Percentiles rank a stretch among this genome's conserved stretches.
Evolutionary conservation across 1,140 invertebrate genomes (phyloP).

Genomic region (Geopemphigus sp.): DNA sequence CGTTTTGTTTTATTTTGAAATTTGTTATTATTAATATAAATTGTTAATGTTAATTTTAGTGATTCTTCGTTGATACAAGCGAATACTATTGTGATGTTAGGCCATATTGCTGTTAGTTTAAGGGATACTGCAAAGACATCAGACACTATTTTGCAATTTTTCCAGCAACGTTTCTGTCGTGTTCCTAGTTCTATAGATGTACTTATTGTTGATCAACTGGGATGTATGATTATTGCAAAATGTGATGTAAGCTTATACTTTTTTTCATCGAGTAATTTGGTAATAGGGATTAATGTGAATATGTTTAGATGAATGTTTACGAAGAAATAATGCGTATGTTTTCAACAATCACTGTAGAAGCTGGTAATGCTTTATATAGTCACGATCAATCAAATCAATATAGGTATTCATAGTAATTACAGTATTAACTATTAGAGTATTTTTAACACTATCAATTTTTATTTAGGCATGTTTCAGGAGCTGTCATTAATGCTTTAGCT

Average conservation of each 20-base stretch:
- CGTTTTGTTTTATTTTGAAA: neutral
- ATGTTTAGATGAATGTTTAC: conserved; percentile 68
- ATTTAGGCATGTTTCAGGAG: conserved; percentile 82
- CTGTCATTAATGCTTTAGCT: conserved; percentile 90
- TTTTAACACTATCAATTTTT: conserved; percentile 45
- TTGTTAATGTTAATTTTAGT: conserved; percentile 57
- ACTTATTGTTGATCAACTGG: conserved; percentile 94
- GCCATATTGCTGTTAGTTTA: conserved; percentile 91
- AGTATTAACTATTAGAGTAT: conserved; percentile 24
- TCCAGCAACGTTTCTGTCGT: conserved; percentile 92
- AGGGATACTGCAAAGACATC: conserved; percentile 89
- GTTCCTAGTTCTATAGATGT: conserved; percentile 82
- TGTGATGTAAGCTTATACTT: conserved; percentile 63
- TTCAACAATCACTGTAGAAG: conserved; percentile 89
- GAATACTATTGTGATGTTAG: conserved; percentile 96
- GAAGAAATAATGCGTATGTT: conserved; percentile 98
- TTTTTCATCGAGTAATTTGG: neutral
- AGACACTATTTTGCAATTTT: conserved; percentile 94
- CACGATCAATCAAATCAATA: conserved; percentile 73
- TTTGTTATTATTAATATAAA: too few relatives aligned
- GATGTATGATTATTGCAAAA: conserved; percentile 93
- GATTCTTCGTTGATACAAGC: conserved; percentile 87
- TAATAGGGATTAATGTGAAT: neutral
- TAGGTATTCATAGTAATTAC: conserved; percentile 57
- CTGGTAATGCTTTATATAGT: conserved; percentile 84